Base-by-base conservation (phyloP, 2,113 vertebrate species). In the Ursus arctos region DNA sequence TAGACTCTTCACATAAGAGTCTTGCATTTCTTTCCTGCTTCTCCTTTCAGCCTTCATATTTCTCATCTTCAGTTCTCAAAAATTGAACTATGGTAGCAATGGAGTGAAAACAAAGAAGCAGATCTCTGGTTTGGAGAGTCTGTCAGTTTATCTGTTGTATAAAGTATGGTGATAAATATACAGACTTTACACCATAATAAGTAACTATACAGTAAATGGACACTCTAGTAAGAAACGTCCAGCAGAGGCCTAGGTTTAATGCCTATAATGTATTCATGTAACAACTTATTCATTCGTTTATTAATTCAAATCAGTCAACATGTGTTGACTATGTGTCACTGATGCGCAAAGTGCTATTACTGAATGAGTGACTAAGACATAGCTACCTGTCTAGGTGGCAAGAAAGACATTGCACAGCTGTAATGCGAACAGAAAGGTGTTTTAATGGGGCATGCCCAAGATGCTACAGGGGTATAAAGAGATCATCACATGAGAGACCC, bases 1-100 rank as follows among this genome's bases (percentile, higher is more conserved):
- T 24, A 43, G 0, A 63, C 7, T 43, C 57, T 76, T 81, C 76
- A 72, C 31, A 11, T 76, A 40, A 14, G 65, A 69, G 49, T 55
- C n/a, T 63, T 86, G 26, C 40, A 74, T 93, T 96, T 90, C 57
- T 90, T 91, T 15, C 47, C 40, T 59, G 21, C 47, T 88, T 97
- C 71, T 95, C 28, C 59, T 86, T 89, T 94, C n/a, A 77, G 16
- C 10, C 11, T 82, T 77, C 3, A 1, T 71, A 47, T 72, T 83
- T 91, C 36, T 79, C 47, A 72, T 82, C 22, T 71, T 88, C 28
- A 40, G 6, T 49, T 12, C 59, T 96, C 65, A 93, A 81, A 79
- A 85, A 65, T 5, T 91, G n/a, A 97, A 61, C 76, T 77, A 6
- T 33, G 31, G 13, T 85, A 31, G n/a, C 71, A 93, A 19, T n/a